Percentiles rank a stretch among this genome's conserved stretches.
phyloP scores from a whole-genome alignment of 1,140 invertebrate species.

The Asbolus verrucosus region DNA sequence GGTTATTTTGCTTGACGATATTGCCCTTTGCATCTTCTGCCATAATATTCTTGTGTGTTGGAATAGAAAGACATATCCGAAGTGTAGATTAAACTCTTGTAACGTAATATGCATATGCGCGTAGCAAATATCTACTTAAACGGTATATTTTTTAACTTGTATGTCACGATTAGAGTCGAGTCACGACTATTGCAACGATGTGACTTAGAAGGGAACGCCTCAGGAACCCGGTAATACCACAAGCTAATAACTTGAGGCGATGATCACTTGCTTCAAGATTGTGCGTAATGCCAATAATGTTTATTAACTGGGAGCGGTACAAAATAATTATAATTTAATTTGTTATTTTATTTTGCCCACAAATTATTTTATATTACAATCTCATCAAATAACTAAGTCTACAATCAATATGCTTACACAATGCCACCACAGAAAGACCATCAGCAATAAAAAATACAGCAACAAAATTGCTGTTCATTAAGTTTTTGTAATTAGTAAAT shows the following conservation, averaged over 20 bases:
- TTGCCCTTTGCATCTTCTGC: conserved; percentile 29
- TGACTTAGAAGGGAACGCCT: conserved; percentile 57
- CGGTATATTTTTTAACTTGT: conserved; percentile 56
- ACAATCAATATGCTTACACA: not conserved
- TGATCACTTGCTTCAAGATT: conserved; percentile 49
- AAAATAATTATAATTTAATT: conserved; percentile 45
- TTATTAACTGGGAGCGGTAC: conserved; percentile 45
- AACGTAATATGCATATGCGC: conserved; percentile 57
- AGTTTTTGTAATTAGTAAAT: conserved; percentile 23
- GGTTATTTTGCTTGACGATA: conserved; percentile 46
- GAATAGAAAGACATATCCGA: conserved; percentile 36
- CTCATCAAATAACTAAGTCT: conserved; percentile 11
- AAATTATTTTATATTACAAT: conserved; percentile 30
- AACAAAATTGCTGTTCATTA: conserved; percentile 31
- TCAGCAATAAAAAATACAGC: conserved; percentile 15
- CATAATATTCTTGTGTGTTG: conserved; percentile 22
- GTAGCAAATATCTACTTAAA: conserved; percentile 60
- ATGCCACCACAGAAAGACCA: conserved; percentile 1
- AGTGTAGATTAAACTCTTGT: conserved; percentile 39
- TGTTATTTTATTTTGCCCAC: conserved; percentile 34
- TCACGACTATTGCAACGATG: conserved; percentile 60
- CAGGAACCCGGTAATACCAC: conserved; percentile 56
- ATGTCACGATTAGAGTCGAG: conserved; percentile 61
- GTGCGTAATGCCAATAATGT: conserved; percentile 45
- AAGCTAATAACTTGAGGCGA: conserved; percentile 55